A percentile compares a stretch with the other conserved stretches of the same genome.
Evolutionary conservation across 1,140 invertebrate genomes (phyloP).

Genomic region (Calephelis virginiensis): DNA sequence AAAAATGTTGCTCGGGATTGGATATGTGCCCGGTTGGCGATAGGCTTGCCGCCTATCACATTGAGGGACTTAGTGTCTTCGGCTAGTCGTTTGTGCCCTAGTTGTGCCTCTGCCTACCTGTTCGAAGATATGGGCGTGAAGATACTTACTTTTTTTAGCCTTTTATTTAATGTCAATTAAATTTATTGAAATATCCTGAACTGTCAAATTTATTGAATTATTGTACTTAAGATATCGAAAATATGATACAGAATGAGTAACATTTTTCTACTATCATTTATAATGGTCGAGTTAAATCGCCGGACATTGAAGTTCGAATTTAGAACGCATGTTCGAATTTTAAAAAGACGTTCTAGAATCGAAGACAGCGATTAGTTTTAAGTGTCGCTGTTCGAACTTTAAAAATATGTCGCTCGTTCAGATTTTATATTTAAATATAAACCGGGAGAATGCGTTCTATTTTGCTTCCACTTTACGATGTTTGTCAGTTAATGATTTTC

Average conservation of each 20-base stretch:
- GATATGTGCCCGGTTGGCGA: too few relatives aligned
- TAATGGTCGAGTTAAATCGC: conserved; percentile 51
- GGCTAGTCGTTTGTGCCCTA: too few relatives aligned
- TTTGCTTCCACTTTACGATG: conserved; percentile 67
- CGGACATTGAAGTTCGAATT: conserved; percentile 65
- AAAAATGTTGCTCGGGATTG: too few relatives aligned
- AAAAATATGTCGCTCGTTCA: conserved; percentile 70
- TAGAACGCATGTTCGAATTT: conserved; percentile 69
- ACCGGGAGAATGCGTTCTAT: conserved; percentile 68
- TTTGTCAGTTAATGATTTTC: conserved; percentile 70
- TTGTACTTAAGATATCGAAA: too few relatives aligned
- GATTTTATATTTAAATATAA: conserved; percentile 71
- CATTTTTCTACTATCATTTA: conserved; percentile 33
- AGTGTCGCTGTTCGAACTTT: conserved; percentile 71
- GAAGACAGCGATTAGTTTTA: conserved; percentile 74
- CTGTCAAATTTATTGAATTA: too few relatives aligned
- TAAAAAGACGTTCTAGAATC: conserved; percentile 64
- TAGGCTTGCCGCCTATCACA: too few relatives aligned
- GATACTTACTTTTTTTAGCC: too few relatives aligned
- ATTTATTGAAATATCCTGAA: too few relatives aligned
- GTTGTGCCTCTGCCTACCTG: too few relatives aligned
- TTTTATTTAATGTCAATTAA: too few relatives aligned
- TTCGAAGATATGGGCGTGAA: too few relatives aligned
- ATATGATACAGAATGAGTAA: conserved; percentile 2
- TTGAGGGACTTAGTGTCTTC: too few relatives aligned